phyloP scores from a whole-genome alignment of 2,888 invertebrate species.

The Netelia virgata region DNA sequence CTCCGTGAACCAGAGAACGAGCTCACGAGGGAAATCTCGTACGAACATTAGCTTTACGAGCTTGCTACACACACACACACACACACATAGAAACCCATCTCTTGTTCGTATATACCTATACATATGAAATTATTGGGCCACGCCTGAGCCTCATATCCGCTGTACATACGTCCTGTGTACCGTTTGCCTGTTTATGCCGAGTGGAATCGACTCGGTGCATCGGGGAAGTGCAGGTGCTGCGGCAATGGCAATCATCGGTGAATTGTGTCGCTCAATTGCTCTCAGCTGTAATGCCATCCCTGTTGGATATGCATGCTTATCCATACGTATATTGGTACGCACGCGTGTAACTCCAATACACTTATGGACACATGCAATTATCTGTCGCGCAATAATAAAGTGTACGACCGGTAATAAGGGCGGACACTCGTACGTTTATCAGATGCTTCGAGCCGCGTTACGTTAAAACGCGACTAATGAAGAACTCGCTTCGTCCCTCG shows the following conservation, averaged over 20 bases:
- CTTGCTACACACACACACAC: neutral
- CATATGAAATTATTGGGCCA: neutral
- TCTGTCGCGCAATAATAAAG: neutral
- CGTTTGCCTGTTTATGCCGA: neutral
- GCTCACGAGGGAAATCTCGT: slow-evolving; percentile 56
- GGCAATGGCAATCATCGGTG: neutral
- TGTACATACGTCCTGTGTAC: neutral
- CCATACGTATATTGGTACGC: neutral
- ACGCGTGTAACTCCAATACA: neutral
- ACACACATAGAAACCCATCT: neutral
- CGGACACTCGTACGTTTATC: neutral
- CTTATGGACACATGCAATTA: neutral
- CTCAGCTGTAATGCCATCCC: neutral
- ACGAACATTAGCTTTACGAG: slow-evolving; percentile 36
- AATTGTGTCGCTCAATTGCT: neutral
- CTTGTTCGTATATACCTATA: neutral
- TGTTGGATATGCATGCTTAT: neutral
- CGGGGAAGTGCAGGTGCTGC: neutral
- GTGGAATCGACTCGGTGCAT: neutral
- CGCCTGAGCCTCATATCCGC: neutral
- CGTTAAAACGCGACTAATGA: neutral
- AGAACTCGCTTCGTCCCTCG: neutral
- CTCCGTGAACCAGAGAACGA: slow-evolving; percentile 3
- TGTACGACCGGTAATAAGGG: too few species aligned
- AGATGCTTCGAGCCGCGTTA: neutral